Evolutionary conservation across 2,797 vertebrate genomes (phyloP).

Genomic region (Erpetoichthys calabaricus): DNA sequence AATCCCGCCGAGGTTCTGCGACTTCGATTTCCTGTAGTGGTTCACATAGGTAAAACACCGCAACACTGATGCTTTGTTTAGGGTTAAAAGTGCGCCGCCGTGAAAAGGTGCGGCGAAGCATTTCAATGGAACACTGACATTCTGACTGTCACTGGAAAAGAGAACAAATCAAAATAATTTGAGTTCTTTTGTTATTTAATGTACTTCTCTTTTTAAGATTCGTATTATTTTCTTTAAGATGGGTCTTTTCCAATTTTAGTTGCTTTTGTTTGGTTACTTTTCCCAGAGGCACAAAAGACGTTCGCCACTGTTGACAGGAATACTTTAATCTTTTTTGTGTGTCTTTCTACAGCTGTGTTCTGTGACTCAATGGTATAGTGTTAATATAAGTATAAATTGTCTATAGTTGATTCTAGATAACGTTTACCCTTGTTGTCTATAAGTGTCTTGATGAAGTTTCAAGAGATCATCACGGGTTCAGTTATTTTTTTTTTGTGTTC

Average conservation of each 20-base stretch:
- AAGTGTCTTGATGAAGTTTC: constrained; percentile 78
- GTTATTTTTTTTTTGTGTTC: constrained; percentile 57
- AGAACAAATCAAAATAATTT: too few relatives aligned
- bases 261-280: constrained; percentile 47
- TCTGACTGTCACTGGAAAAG: too few relatives aligned
- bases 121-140: too few relatives aligned
- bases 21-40: too few relatives aligned
- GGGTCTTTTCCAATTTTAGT: not conserved
- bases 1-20: too few relatives aligned
- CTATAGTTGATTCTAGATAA: constrained; percentile 81
- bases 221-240: too few relatives aligned
- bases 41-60: too few relatives aligned
- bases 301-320: constrained; percentile 64
- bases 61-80: too few relatives aligned
- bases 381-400: constrained; percentile 88
- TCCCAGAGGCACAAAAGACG: constrained; percentile 83
- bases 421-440: constrained; percentile 78
- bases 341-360: constrained; percentile 96
- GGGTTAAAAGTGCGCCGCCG: too few relatives aligned
- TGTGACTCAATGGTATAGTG: constrained; percentile 96
- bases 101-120: too few relatives aligned
- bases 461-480: constrained; percentile 65
- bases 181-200: too few relatives aligned
- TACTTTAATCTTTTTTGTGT: constrained; percentile 66
- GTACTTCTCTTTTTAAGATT: too few relatives aligned